These are phyloP conservation scores for Gymnorhina tibicen DNA, from an alignment of 2,113 vertebrate genomes.

Conservation along the genomic window DNA sequence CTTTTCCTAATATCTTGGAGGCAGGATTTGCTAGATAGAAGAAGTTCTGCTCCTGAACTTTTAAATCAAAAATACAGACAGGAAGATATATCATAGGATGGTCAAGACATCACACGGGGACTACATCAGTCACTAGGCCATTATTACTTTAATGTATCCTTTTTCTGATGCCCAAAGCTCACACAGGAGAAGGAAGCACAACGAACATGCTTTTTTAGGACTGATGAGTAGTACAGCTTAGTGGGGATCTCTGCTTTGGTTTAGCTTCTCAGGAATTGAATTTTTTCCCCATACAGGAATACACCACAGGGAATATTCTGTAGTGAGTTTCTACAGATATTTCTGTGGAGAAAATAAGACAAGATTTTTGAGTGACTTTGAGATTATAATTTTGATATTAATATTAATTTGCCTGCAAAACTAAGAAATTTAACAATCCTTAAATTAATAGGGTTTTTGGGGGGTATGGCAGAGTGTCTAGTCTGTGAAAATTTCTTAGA, in stretches of 20 bases:
- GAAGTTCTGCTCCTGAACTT: neutral
- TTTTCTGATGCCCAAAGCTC: neutral
- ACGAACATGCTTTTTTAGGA: fast-evolving
- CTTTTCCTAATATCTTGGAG: neutral
- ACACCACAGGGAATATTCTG: neutral
- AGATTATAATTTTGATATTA: neutral
- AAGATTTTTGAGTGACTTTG: neutral
- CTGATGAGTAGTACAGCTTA: neutral
- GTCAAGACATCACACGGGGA: neutral
- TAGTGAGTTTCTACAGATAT: neutral
- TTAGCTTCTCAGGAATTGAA: neutral
- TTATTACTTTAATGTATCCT: neutral
- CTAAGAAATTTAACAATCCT: neutral
- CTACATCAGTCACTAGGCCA: neutral
- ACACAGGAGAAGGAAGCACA: neutral
- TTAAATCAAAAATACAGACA: neutral
- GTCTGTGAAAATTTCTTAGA: neutral
- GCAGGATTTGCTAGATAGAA: neutral
- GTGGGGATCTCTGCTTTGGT: neutral
- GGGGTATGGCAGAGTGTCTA: fast-evolving
- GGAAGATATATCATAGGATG: neutral
- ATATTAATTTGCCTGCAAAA: neutral
- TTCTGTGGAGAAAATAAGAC: neutral
- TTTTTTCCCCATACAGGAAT: neutral
- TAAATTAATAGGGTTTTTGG: neutral